Evolutionary conservation across 2,113 vertebrate species (phyloP).

Genomic region (Pseudorhombus dupliciocellatus): DNA sequence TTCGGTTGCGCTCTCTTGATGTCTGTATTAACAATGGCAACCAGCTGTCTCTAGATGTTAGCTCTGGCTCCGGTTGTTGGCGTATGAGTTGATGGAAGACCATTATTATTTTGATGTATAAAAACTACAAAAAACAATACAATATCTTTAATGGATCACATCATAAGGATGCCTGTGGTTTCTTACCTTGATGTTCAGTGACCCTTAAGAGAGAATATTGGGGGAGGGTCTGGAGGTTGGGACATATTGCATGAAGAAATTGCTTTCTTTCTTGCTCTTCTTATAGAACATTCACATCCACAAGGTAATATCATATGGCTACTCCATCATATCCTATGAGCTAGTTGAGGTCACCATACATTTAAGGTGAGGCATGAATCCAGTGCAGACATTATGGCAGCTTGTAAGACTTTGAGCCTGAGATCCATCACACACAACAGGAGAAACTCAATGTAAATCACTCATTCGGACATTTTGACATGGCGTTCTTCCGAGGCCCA

Average conservation of each 20-base stretch:
- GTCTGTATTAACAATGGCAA: too few species aligned
- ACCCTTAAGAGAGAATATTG: neutral
- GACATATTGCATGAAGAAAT: constrained; percentile 20
- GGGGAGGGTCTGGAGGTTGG: neutral
- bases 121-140: too few species aligned
- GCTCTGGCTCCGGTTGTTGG: too few species aligned
- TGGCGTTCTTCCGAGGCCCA: constrained; percentile 14
- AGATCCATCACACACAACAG: constrained; percentile 17
- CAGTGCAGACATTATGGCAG: neutral
- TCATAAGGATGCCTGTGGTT: too few species aligned
- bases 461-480: constrained; percentile 38
- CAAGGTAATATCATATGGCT: neutral
- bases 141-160: too few species aligned
- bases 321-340: constrained; percentile 23
- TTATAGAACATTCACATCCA: neutral
- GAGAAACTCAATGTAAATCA: constrained; percentile 18
- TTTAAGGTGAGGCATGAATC: constrained; percentile 16
- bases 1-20: too few species aligned
- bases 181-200: neutral
- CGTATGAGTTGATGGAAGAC: too few species aligned
- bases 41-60: too few species aligned
- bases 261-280: neutral
- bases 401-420: constrained; percentile 24
- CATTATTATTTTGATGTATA: too few species aligned
- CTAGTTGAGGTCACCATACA: constrained; percentile 5